Percentiles rank a stretch among this genome's conserved stretches.
These are phyloP conservation scores for Neoitamus cyanurus DNA, from an alignment of 2,888 invertebrate species.

Conservation along the genomic window DNA sequence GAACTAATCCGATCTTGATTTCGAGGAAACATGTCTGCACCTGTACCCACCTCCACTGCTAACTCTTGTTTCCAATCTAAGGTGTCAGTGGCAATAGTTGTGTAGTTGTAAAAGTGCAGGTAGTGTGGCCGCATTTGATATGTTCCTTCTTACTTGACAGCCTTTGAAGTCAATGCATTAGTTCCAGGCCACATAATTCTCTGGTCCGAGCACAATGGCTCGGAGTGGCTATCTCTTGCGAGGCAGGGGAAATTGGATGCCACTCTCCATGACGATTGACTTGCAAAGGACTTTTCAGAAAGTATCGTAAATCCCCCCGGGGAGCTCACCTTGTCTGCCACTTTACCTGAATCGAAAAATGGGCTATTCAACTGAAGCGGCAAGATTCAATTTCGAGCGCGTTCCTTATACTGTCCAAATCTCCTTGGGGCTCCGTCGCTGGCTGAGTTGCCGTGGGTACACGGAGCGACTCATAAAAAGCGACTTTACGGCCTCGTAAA, in stretches of 20 bases:
- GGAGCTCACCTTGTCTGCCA: background rate
- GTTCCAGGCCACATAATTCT: background rate
- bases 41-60: background rate
- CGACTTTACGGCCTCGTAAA: slow-evolving; percentile 7
- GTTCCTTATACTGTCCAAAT: background rate
- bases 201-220: background rate
- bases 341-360: background rate
- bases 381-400: background rate
- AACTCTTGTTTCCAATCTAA: background rate
- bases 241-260: background rate
- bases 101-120: background rate
- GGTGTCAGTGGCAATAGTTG: background rate
- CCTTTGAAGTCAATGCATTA: background rate
- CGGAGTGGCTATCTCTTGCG: background rate
- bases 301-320: background rate
- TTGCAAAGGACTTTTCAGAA: background rate
- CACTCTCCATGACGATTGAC: background rate
- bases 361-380: background rate
- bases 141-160: background rate
- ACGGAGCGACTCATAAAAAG: background rate
- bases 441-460: background rate
- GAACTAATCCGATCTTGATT: background rate
- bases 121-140: background rate
- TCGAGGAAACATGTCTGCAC: background rate
- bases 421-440: background rate